Percentiles rank a stretch among this genome's conserved stretches.
Evolutionary conservation across 2,797 vertebrate species (phyloP).

Genomic region (Thalassophryne amazonica): DNA sequence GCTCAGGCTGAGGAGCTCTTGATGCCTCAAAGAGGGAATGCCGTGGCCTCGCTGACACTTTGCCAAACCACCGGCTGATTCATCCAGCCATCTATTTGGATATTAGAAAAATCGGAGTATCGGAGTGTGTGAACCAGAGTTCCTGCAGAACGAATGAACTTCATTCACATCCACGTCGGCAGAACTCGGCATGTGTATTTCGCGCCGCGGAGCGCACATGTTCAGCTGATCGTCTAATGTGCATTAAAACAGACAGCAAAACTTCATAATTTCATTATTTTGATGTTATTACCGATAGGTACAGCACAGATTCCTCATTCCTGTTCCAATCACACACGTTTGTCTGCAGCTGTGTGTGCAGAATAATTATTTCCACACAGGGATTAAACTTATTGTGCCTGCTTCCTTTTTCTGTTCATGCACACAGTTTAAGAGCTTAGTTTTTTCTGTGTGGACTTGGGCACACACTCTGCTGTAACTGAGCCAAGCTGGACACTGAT

Average conservation of each 20-base stretch:
- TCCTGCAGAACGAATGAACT: not conserved
- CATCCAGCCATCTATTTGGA: slow-evolving; percentile 53
- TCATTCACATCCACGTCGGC: not conserved
- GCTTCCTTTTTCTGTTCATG: slow-evolving; percentile 46
- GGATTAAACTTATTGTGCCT: slow-evolving; percentile 37
- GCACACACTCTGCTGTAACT: slow-evolving; percentile 33
- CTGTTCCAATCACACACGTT: slow-evolving; percentile 41
- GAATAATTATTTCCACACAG: slow-evolving; percentile 44
- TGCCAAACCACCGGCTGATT: slow-evolving; percentile 53
- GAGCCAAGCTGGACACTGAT: slow-evolving; percentile 72
- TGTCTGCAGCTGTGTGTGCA: slow-evolving; percentile 14
- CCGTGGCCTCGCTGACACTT: slow-evolving; percentile 20
- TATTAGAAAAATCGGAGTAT: slow-evolving; percentile 51
- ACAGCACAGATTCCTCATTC: slow-evolving; percentile 16
- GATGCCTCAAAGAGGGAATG: slow-evolving; percentile 43
- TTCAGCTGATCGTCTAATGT: not conserved
- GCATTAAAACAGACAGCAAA: not conserved
- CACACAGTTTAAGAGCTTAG: slow-evolving; percentile 56
- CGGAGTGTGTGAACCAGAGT: slow-evolving; percentile 24
- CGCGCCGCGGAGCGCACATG: not conserved
- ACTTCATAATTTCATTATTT: slow-evolving; percentile 9
- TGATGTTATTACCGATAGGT: slow-evolving; percentile 3
- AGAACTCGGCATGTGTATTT: not conserved
- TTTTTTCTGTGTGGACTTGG: slow-evolving; percentile 19
- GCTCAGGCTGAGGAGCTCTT: slow-evolving; percentile 21